phyloP scores from a whole-genome alignment of 2,113 vertebrate species.

The Trogon surrucura region DNA sequence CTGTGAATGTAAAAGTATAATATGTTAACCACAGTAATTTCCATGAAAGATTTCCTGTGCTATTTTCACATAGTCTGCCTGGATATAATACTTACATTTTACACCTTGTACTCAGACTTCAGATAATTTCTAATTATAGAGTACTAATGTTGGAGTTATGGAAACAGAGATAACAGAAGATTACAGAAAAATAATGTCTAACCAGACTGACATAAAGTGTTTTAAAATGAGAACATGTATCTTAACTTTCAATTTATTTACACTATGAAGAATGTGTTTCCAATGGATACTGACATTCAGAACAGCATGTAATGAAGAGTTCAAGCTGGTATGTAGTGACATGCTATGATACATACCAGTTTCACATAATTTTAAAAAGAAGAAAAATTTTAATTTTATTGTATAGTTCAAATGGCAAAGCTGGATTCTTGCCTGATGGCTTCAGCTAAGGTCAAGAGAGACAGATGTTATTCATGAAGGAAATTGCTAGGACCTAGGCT shows the following conservation, averaged over 20 bases:
- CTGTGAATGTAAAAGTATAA: background rate
- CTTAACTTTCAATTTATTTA: background rate
- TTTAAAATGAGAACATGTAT: background rate
- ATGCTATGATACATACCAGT: background rate
- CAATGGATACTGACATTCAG: background rate
- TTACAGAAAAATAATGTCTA: background rate
- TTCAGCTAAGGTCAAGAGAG: background rate
- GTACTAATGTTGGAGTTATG: background rate
- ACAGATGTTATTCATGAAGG: background rate
- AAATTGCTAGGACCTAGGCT: background rate
- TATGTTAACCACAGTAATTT: background rate
- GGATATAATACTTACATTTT: background rate
- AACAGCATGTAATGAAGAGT: background rate
- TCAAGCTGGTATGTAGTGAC: background rate
- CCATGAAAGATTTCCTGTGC: accelerated
- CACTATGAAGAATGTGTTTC: background rate
- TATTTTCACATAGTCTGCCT: background rate
- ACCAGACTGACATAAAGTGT: background rate
- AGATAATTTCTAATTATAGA: background rate
- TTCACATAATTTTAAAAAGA: background rate
- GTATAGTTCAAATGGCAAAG: background rate
- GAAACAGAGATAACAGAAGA: background rate
- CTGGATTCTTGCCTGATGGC: background rate
- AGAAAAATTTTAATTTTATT: background rate
- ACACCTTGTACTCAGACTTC: background rate